Conservation (phyloP, 2,113 vertebrate genomes). For the Cettia cetti region DNA sequence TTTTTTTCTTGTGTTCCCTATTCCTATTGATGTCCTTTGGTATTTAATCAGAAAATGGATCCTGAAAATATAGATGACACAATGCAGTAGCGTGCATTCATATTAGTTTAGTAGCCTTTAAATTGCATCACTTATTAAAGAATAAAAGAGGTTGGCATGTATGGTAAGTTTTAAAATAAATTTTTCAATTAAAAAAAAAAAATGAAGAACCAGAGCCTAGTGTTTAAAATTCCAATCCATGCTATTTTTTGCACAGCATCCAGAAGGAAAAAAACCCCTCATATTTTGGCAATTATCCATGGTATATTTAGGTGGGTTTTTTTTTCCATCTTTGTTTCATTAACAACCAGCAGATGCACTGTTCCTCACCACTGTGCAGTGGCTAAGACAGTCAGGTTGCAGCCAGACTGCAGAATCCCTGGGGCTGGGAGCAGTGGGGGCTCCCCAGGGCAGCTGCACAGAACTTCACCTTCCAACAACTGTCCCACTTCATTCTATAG, state of each 20-base stretch:
- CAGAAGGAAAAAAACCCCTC: background rate
- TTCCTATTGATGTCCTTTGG: background rate
- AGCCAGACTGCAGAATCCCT: background rate
- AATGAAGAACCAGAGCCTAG: background rate
- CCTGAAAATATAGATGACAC: background rate
- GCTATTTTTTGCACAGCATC: background rate
- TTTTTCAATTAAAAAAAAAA: background rate
- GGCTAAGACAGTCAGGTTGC: background rate
- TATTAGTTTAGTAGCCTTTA: background rate
- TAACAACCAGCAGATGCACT: background rate
- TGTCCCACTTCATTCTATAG: fast-evolving
- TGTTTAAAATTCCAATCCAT: background rate
- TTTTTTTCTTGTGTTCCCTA: background rate
- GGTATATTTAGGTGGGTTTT: fast-evolving
- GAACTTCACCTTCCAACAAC: background rate
- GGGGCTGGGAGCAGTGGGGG: fast-evolving
- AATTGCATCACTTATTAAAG: background rate
- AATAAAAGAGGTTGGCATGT: background rate
- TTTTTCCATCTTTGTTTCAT: background rate
- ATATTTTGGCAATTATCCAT: background rate
- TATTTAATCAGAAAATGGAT: background rate
- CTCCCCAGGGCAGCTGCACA: background rate
- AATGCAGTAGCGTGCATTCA: background rate
- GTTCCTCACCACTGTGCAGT: background rate
- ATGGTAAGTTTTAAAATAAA: background rate